phyloP scores from a whole-genome alignment of 2,113 vertebrate species.

The Vireo altiloquus region DNA sequence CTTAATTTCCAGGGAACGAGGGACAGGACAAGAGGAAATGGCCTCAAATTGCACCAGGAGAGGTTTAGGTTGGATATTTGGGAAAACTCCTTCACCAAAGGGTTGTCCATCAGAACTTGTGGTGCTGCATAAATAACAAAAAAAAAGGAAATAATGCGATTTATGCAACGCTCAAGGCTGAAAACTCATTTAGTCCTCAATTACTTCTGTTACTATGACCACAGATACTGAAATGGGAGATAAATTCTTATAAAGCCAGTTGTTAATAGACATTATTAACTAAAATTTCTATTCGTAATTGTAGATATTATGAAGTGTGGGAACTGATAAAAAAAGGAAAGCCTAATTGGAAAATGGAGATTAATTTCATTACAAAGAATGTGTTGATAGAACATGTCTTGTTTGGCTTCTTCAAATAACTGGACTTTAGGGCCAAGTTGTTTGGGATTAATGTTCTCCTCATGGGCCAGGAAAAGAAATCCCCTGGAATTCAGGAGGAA shows the following conservation, averaged over 20 bases:
- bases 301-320: conserved; percentile 48
- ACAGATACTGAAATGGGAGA: conserved; percentile 56
- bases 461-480: neutral
- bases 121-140: neutral
- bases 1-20: neutral
- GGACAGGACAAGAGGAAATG: neutral
- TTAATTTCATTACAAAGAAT: conserved; percentile 27
- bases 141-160: neutral
- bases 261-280: conserved; percentile 50
- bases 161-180: conserved; percentile 17
- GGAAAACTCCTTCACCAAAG: neutral
- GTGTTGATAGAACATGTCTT: neutral
- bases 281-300: conserved; percentile 32
- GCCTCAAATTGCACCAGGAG: neutral
- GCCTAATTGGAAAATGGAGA: conserved; percentile 58
- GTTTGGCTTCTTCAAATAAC: neutral
- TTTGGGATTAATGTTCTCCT: neutral
- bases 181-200: conserved; percentile 45
- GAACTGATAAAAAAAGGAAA: conserved; percentile 45
- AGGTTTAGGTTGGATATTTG: neutral
- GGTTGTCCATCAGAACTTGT: neutral
- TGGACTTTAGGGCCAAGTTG: neutral
- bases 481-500: neutral
- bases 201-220: conserved; percentile 52
- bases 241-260: conserved; percentile 38